Base-by-base conservation (phyloP, 1,140 invertebrate species). In the Callitettix versicolor region DNA sequence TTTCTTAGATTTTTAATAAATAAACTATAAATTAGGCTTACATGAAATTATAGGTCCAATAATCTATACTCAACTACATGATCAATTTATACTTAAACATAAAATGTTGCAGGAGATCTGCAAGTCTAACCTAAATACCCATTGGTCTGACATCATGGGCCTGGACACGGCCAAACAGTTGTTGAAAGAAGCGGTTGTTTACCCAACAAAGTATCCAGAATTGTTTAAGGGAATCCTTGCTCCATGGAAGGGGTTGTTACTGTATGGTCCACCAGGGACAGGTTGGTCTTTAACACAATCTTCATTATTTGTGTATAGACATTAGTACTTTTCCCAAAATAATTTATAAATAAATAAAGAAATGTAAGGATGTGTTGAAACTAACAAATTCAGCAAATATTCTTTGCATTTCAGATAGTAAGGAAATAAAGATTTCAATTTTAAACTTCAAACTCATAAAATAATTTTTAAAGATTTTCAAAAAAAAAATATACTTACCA, bases 131-230 rank as follows among this genome's bases (percentile, higher is more conserved):
- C 73, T 77, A 67, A 67, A 75, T 60, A 74, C 85, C 47, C 76
- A 79, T 60, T 86, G 91, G 80, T 66, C 74, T 0, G 82, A 87
- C 58, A 76, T 88, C 33, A 81, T 59, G 33, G 94, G 93, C 50
- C 71, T 96, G 53, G 74, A 80, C 5, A 73, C 81, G 9, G 88
- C 89, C 1, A 94, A 95, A 65, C 77, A 75, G 60, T 68, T 91
- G 17, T 71, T 98, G n/a, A 86, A 91, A 73, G 91, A 96, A 72
- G 84, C 91, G 2, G 81, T 92, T 0, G 77, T 95, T 4, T 92
- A 90, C 70, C 90, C 91, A 1, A 74, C 81, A 7, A 85, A 85
- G 66, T 91, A 92, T 72, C 89, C 91, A 2, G 77, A 86, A 49
- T 70, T 95, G 6, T 97, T 96, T 66, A 77, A 75, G 18, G 82